Evolutionary conservation across 2,888 invertebrate genomes (phyloP), one percentile per base, ranked within the genome.

Genomic region (Antheraea assamensis): DNA sequence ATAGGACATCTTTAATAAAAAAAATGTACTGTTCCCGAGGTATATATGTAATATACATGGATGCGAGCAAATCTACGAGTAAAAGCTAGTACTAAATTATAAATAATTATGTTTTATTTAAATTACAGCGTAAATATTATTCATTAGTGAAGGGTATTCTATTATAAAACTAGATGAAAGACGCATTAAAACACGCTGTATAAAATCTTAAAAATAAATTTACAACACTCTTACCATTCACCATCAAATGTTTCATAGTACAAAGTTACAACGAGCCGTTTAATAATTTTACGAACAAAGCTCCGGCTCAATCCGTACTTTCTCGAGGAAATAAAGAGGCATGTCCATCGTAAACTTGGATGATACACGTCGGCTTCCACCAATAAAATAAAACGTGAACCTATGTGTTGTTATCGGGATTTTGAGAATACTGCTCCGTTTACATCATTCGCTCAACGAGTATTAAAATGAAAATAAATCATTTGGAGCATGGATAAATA

Each of bases 261-360:
- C 68, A 68, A 35, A 68, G 68, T 35, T 68, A 68, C 35, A 68
- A 64, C 61, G 30, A 35, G 35, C 68, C 68, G 35, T 68, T 68
- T 55, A 35, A 71, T 64, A 64, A 42, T 72, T 72, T 66, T 30
- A 64, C 27, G 52, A 70, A 42, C 42, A 35, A 70, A 70, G 58
- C 73, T 70, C 30, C 27, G 73, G 74, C 70, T 74, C 74, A 72
- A 74, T 72, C 78, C 73, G 75, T 73, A 76, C 74, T 75, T 77
- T 74, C 79, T 78, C 75, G 75, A 76, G 87, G 85, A 88, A 90
- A 92, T 91, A 91, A 89, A 90, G 88, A 87, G 86, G 84, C 86
- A 85, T 87, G 85, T 84, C 85, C 85, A 85, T 90, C 92, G 90
- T 91, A 90, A 92, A 92, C 85, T 84, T 87, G 88, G 85, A 86